Evolutionary conservation across 2,113 vertebrate genomes (phyloP), one percentile per base, ranked within the genome.

Genomic region (Lipophrys pholis): DNA sequence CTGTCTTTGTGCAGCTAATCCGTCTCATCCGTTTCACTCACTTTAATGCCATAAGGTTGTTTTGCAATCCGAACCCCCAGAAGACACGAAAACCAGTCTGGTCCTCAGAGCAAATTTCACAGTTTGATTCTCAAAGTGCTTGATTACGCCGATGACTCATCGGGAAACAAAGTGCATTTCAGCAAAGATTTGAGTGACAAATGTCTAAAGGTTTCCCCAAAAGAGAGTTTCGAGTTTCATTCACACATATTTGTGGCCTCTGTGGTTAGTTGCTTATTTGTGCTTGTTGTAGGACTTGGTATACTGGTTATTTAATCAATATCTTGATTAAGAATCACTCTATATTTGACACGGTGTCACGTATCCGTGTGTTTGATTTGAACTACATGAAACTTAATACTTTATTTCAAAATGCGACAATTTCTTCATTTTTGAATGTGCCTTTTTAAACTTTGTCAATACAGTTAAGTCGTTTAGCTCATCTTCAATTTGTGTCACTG

Each of bases 1-100:
- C 60, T 40, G 52, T 43, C 38, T 64, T 78, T 49, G 48, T 39
- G 42, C 48, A 52, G 30, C 66, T 39, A 39, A 42, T 57, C 48
- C 57, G 35, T 62, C 61, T 63, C 38, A 66, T 52, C 62, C 40
- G 59, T 46, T 63, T 70, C 52, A 35, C 21, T 48, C 53, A 58
- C 12, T 11, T 36, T n/a, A 16, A 30, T 51, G 49, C 15, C 7
- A 6, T 40, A 62, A 48, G 14, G 38, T 11, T 36, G 9, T 40
- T 61, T 49, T 61, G 46, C 52, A 17, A 43, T 11, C 43, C 12
- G 43, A 11, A 8, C 38, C 10, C 35, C 56, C 1, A 0, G 39
- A 17, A 40, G 10, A 35, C 11, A 30, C 15, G 14, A 15, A 6
- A 30, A 4, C 3, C 2, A 12, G 5, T 41, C 53, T 21, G 30